A percentile compares a stretch with the other conserved stretches of the same genome.
These are phyloP conservation scores for Diarsia rubi DNA, from an alignment of 2,888 invertebrate genomes.

Conservation along the genomic window DNA sequence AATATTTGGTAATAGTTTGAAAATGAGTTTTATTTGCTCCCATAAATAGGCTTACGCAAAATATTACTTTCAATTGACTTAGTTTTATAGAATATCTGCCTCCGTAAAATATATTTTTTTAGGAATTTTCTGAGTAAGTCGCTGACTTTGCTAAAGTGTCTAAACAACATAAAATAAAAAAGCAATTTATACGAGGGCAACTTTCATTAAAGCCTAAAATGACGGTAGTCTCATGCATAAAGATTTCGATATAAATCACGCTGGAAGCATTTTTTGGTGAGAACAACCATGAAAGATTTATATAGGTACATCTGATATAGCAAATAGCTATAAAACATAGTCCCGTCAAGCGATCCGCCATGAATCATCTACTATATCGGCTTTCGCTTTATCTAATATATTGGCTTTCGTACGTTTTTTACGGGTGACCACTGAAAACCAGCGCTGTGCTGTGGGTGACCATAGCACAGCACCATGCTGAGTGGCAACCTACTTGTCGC, in stretches of 20 bases:
- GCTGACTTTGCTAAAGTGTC: background rate
- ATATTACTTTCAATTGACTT: slow-evolving; percentile 1
- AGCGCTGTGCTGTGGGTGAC: too few relatives aligned
- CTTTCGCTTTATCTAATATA: too few relatives aligned
- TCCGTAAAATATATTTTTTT: background rate
- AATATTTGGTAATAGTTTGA: background rate
- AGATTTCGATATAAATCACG: slow-evolving; percentile 53
- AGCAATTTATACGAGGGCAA: slow-evolving; percentile 10
- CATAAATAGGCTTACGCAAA: background rate
- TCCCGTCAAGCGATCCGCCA: slow-evolving; percentile 12
- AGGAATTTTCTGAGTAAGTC: background rate
- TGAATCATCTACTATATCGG: slow-evolving; percentile 69
- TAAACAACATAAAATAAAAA: slow-evolving; percentile 21
- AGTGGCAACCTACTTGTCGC: too few relatives aligned
- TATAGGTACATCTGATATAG: slow-evolving; percentile 3
- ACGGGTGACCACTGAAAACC: too few relatives aligned
- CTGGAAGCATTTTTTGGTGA: slow-evolving; percentile 47
- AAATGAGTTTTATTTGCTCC: slow-evolving; percentile 2
- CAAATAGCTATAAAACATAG: slow-evolving; percentile 42
- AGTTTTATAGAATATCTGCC: slow-evolving; percentile 4
- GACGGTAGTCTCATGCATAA: slow-evolving; percentile 42
- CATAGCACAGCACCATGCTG: too few relatives aligned
- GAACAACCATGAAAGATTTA: slow-evolving; percentile 41
- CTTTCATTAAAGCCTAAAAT: slow-evolving; percentile 38
- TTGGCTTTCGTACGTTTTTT: too few relatives aligned